These are phyloP conservation scores for Ceratina japonica DNA, from an alignment of 1,140 invertebrate species.

Conservation along the genomic window DNA sequence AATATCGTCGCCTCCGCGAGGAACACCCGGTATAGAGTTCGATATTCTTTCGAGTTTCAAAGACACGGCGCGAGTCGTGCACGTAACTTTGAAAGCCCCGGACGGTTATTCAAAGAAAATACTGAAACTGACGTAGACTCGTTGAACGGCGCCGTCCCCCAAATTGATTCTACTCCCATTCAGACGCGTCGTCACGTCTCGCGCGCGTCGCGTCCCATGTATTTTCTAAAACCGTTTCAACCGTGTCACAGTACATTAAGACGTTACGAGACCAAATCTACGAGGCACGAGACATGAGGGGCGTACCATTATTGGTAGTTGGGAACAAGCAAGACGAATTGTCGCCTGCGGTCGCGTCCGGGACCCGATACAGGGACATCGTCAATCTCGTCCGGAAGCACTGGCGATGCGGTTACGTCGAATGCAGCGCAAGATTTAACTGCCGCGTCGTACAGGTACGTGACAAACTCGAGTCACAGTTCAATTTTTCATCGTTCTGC, in stretches of 20 bases:
- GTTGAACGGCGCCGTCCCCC: too few species aligned
- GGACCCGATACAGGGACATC: conserved; percentile 84
- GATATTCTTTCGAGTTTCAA: too few species aligned
- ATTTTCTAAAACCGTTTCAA: conserved; percentile 6
- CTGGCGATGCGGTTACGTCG: conserved; percentile 95
- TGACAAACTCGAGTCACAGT: too few species aligned
- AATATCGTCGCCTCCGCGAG: too few species aligned
- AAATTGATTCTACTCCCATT: too few species aligned
- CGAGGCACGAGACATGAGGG: conserved; percentile 93
- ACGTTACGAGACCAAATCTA: conserved; percentile 94
- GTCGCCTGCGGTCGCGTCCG: conserved; percentile 69
- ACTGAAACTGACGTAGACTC: too few species aligned
- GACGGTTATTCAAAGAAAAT: too few species aligned
- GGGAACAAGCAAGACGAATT: conserved; percentile 96
- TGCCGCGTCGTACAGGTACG: conserved; percentile 83
- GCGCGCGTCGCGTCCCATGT: background rate
- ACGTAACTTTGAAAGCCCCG: too few species aligned
- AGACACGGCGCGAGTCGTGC: too few species aligned
- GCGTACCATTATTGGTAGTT: conserved; percentile 93
- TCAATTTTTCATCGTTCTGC: too few species aligned
- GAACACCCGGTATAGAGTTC: too few species aligned
- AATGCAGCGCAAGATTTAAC: conserved; percentile 96
- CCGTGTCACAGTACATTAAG: conserved; percentile 84
- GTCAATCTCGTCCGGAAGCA: conserved; percentile 96
- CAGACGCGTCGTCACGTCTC: too few species aligned